Conservation (phyloP, 2,888 invertebrate species). For the Ophion costatus region DNA sequence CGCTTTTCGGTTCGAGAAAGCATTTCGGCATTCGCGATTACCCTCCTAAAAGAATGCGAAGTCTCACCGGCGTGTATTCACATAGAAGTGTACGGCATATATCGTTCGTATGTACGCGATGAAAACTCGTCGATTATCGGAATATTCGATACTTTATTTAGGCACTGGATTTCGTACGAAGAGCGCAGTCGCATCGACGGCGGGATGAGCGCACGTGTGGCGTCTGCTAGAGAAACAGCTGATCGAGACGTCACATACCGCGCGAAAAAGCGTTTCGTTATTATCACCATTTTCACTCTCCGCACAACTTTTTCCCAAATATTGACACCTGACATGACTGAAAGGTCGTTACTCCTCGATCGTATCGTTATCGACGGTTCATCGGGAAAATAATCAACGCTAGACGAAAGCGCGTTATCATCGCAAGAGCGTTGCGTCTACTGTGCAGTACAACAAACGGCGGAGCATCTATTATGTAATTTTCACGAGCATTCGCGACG, state of each 20-base stretch:
- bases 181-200: constrained; percentile 8
- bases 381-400: background rate
- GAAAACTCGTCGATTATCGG: constrained; percentile 13
- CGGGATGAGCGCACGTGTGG: constrained; percentile 59
- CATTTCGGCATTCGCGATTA: constrained; percentile 46
- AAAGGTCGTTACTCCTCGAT: background rate
- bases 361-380: background rate
- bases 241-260: constrained; percentile 64
- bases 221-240: constrained; percentile 77
- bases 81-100: background rate
- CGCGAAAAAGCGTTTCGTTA: constrained; percentile 41
- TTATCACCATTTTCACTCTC: constrained; percentile 21
- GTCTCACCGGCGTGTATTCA: background rate
- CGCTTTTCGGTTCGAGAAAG: constrained; percentile 69
- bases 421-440: constrained; percentile 27
- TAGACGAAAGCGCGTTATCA: background rate
- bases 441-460: constrained; percentile 33
- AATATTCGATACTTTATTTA: constrained; percentile 15
- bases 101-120: constrained; percentile 17
- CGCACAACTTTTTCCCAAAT: background rate
- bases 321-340: background rate
- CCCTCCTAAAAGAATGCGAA: constrained; percentile 1
- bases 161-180: constrained; percentile 43
- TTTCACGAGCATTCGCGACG: constrained; percentile 49
- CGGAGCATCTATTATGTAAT: constrained; percentile 56